Conservation (phyloP, 2,888 invertebrate genomes). For the Cryptocephalus moraei region DNA sequence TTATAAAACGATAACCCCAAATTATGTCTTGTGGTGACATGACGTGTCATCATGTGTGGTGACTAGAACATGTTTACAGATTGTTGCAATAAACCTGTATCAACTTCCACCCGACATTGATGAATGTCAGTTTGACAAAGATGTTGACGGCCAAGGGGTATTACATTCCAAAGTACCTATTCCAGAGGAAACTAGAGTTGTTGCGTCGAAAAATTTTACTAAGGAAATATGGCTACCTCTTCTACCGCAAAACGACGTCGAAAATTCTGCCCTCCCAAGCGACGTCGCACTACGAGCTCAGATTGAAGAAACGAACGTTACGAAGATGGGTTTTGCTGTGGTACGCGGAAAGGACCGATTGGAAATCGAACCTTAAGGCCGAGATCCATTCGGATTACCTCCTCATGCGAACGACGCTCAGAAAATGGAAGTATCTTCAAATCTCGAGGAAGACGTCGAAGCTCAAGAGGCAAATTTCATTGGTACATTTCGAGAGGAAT, state of each 20-base stretch:
- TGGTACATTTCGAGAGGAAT: constrained; percentile 18
- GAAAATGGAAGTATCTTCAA: constrained; percentile 18
- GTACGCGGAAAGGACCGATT: constrained; percentile 22
- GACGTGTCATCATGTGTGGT: no score
- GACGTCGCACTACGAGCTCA: constrained; percentile 11
- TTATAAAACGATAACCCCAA: no score
- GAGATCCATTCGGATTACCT: constrained; percentile 22
- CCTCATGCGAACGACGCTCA: constrained; percentile 16
- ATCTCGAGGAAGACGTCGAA: constrained; percentile 9
- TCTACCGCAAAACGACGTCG: constrained; percentile 23
- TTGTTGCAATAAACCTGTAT: no score
- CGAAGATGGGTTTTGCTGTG: constrained; percentile 17
- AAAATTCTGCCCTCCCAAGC: constrained; percentile 22
- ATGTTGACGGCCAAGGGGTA: constrained; percentile 11
- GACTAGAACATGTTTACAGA: no score
- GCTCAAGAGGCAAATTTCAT: constrained; percentile 18
- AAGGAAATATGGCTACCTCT: constrained; percentile 24
- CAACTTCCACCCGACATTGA: no score
- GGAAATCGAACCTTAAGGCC: constrained; percentile 24
- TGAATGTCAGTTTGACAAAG: not conserved
- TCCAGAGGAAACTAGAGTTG: constrained; percentile 18
- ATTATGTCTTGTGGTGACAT: no score
- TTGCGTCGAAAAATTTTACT: constrained; percentile 18
- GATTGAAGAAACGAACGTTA: constrained; percentile 16
- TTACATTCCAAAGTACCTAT: constrained; percentile 18